Evolutionary conservation across 2,888 invertebrate genomes (phyloP).

Genomic region (Colostygia pectinataria): DNA sequence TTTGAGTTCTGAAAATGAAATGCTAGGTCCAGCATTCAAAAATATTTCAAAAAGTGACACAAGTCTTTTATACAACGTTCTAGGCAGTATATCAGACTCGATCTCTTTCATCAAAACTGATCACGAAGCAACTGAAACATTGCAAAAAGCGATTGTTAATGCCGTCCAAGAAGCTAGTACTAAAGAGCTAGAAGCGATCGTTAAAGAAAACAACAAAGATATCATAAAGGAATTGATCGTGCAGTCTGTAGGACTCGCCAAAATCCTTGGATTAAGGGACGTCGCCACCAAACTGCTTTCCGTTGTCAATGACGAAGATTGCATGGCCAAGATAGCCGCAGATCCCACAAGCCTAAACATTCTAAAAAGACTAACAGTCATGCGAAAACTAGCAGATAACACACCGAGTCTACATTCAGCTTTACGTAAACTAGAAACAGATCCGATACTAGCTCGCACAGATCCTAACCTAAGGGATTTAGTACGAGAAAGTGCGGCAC

Average conservation of each 20-base stretch:
- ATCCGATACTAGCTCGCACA: conserved; percentile 86
- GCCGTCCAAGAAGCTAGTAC: conserved; percentile 85
- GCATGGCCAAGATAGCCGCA: conserved; percentile 79
- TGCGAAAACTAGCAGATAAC: conserved; percentile 87
- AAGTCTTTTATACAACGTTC: conserved; percentile 82
- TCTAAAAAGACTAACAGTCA: conserved; percentile 86
- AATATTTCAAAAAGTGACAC: conserved; percentile 85
- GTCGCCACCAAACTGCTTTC: conserved; percentile 82
- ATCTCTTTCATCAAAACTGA: conserved; percentile 84
- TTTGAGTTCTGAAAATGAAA: conserved; percentile 84
- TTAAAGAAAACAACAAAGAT: conserved; percentile 75
- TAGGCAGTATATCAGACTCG: conserved; percentile 84
- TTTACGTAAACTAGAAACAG: conserved; percentile 84
- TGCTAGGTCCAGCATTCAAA: conserved; percentile 85
- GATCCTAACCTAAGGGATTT: conserved; percentile 88
- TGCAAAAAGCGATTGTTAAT: conserved; percentile 86
- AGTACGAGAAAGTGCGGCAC: conserved; percentile 87
- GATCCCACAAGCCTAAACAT: conserved; percentile 85
- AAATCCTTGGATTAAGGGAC: conserved; percentile 86
- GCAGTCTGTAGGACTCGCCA: conserved; percentile 87
- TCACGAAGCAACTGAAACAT: conserved; percentile 84
- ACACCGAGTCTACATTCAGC: conserved; percentile 85
- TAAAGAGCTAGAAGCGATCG: conserved; percentile 79
- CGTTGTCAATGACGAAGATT: conserved; percentile 80
- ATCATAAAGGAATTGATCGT: conserved; percentile 75